Percentiles rank a stretch among this genome's conserved stretches.
phyloP scores from a whole-genome alignment of 2,797 vertebrate genomes.

The Orientallactaga sibirica region DNA sequence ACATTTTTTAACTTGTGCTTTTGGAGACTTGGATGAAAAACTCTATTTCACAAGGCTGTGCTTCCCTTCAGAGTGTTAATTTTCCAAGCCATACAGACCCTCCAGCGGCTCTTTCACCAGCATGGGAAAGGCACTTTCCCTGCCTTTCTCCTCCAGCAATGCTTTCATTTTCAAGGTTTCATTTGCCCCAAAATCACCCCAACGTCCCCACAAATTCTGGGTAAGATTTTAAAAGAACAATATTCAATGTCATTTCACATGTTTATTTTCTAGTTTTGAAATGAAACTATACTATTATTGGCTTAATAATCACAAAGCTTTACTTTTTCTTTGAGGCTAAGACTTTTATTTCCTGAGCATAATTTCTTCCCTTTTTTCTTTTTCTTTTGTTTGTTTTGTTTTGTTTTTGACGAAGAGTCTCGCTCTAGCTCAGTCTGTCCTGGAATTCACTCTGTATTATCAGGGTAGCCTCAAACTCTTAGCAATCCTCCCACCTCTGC shows the following conservation, averaged over 20 bases:
- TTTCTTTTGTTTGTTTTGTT: no score
- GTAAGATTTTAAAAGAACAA: background rate
- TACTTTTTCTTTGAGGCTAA: background rate
- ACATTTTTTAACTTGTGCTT: conserved; percentile 31
- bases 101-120: conserved; percentile 11
- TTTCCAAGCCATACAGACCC: background rate
- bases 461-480: no score
- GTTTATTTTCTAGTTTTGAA: background rate
- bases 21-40: background rate
- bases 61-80: conserved; percentile 3
- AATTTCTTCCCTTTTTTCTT: no score
- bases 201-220: background rate
- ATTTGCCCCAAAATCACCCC: background rate
- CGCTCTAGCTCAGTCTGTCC: no score
- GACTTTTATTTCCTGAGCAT: background rate
- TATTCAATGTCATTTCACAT: background rate
- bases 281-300: background rate
- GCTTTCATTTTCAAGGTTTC: background rate
- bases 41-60: background rate
- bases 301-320: background rate
- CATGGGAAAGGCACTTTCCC: background rate
- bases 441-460: no score
- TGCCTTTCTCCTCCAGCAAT: background rate
- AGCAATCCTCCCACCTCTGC: no score
- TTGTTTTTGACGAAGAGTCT: no score